These are phyloP conservation scores for Patella depressa DNA, from an alignment of 2,888 invertebrate species.

Conservation along the genomic window DNA sequence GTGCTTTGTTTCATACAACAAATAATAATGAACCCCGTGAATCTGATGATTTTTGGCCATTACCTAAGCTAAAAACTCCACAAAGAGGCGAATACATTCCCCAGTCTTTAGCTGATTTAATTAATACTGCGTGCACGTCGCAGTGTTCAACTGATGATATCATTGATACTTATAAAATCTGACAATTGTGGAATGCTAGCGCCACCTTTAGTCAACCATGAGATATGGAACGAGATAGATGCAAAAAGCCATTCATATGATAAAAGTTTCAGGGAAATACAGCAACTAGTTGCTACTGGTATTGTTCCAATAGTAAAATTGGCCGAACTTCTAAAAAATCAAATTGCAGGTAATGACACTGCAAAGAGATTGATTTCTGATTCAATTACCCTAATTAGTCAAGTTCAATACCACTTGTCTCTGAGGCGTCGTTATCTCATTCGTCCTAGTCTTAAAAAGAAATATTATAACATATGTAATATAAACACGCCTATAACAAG, in stretches of 20 bases:
- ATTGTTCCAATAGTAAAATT: not conserved
- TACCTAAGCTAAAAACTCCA: not conserved
- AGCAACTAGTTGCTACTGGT: not conserved
- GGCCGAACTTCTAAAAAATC: not conserved
- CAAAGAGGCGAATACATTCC: not conserved
- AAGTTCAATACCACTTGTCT: not conserved
- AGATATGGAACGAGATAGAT: not conserved
- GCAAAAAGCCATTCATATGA: not conserved
- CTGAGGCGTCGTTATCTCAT: not conserved
- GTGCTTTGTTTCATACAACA: not conserved
- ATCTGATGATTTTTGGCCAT: not conserved
- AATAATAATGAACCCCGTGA: not conserved
- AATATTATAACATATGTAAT: not conserved
- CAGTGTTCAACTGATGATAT: not conserved
- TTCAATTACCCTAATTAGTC: not conserved
- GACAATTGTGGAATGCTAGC: not conserved
- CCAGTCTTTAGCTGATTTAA: not conserved
- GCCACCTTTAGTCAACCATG: not conserved
- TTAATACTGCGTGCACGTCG: not conserved
- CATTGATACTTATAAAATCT: not conserved
- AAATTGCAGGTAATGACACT: not conserved
- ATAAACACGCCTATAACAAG: not conserved
- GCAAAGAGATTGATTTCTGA: not conserved
- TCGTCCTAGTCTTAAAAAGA: constrained; percentile 1
- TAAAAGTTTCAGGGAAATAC: not conserved